Conservation (phyloP, 1,140 invertebrate genomes). For the Leptonema lineaticorne region DNA sequence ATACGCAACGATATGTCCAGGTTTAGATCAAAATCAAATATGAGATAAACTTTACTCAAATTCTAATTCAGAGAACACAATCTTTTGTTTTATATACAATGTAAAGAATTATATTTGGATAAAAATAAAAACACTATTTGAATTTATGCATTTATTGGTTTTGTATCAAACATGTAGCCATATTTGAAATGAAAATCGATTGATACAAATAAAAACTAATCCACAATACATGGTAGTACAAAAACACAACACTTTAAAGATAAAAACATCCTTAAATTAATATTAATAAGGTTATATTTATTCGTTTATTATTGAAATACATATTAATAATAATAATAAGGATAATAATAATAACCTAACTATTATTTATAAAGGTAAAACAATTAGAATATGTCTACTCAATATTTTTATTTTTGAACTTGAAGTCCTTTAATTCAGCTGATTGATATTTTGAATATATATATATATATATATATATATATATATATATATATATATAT, state of each 20-base stretch:
- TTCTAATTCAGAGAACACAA: too few species aligned
- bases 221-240: slow-evolving; percentile 41
- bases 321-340: slow-evolving; percentile 37
- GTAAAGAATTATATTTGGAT: too few species aligned
- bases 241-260: slow-evolving; percentile 42
- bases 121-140: too few species aligned
- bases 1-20: too few species aligned
- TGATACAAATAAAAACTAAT: slow-evolving; percentile 39
- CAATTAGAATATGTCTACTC: slow-evolving; percentile 34
- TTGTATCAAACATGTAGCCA: slow-evolving; percentile 42
- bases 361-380: slow-evolving; percentile 37
- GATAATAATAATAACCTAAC: neutral
- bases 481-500: too few species aligned
- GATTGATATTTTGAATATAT: slow-evolving; percentile 1
- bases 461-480: too few species aligned
- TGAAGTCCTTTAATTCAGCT: neutral
- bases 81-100: too few species aligned
- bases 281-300: slow-evolving; percentile 38
- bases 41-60: too few species aligned
- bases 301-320: slow-evolving; percentile 36
- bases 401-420: slow-evolving; percentile 24
- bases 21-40: too few species aligned
- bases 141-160: slow-evolving; percentile 41
- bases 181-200: slow-evolving; percentile 35
- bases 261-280: slow-evolving; percentile 40